These are phyloP conservation scores for Drosophila birchii DNA, from an alignment of 2,888 invertebrate genomes.

Conservation along the genomic window DNA sequence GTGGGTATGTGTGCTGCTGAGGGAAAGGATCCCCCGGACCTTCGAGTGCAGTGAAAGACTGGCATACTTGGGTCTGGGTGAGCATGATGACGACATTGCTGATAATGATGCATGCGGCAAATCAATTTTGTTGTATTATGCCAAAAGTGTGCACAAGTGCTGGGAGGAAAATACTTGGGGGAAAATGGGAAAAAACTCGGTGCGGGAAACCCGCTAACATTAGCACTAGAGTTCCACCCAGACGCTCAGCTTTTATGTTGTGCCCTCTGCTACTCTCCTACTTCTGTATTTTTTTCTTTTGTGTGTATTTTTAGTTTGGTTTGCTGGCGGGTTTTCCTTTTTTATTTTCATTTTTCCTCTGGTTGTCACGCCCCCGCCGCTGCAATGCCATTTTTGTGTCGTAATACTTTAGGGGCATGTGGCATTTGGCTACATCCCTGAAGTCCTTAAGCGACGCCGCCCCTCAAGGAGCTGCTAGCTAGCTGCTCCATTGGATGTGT, in stretches of 20 bases:
- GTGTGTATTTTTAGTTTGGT: slow-evolving; percentile 25
- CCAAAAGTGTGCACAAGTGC: slow-evolving; percentile 65
- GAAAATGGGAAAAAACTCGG: slow-evolving; percentile 12
- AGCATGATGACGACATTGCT: slow-evolving; percentile 51
- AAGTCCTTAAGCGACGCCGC: slow-evolving; percentile 22
- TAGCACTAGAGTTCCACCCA: slow-evolving; percentile 57
- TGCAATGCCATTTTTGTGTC: slow-evolving; percentile 55
- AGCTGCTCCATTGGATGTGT: slow-evolving; percentile 37
- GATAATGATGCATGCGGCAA: slow-evolving; percentile 81
- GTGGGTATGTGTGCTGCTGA: slow-evolving; percentile 17
- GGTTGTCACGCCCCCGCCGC: slow-evolving; percentile 43
- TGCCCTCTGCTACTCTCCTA: slow-evolving; percentile 54
- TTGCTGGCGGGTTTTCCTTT: slow-evolving; percentile 11
- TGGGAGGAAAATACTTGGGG: slow-evolving; percentile 15
- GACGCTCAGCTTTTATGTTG: slow-evolving; percentile 68
- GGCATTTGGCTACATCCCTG: slow-evolving; percentile 48
- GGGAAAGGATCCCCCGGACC: slow-evolving; percentile 30
- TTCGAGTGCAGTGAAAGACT: slow-evolving; percentile 40
- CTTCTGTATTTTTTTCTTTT: slow-evolving; percentile 42
- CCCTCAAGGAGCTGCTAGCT: slow-evolving; percentile 18
- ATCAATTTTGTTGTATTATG: slow-evolving; percentile 82
- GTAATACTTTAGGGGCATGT: slow-evolving; percentile 65
- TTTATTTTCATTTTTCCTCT: slow-evolving; percentile 24
- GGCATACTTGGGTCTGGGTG: slow-evolving; percentile 5
- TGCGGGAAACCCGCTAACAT: slow-evolving; percentile 14